These are phyloP conservation scores for Rhinopomastus cyanomelas DNA, from an alignment of 2,113 vertebrate species.

Conservation along the genomic window DNA sequence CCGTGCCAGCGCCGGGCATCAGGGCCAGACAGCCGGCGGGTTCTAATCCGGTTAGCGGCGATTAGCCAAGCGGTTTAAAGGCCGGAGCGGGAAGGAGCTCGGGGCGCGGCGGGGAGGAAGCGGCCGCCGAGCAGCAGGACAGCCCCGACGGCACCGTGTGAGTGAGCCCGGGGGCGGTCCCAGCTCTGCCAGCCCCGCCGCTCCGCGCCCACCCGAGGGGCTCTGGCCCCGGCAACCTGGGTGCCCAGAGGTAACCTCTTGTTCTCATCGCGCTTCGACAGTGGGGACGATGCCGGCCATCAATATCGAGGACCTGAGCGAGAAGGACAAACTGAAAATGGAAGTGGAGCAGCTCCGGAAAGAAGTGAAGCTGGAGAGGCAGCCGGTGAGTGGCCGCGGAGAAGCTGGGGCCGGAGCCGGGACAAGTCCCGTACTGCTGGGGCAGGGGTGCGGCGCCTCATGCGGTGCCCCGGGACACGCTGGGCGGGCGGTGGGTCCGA, in stretches of 20 bases:
- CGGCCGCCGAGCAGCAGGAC: background rate
- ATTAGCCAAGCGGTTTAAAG: slow-evolving; percentile 88
- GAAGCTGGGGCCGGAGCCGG: background rate
- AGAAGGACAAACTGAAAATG: slow-evolving; percentile 92
- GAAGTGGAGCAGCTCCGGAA: slow-evolving; percentile 89
- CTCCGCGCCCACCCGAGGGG: background rate
- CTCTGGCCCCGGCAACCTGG: background rate
- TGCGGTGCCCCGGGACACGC: background rate
- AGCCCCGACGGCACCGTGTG: background rate
- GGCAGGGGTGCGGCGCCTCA: background rate
- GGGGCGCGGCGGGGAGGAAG: background rate
- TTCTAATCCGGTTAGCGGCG: slow-evolving; percentile 85
- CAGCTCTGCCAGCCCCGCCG: background rate
- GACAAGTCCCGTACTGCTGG: background rate
- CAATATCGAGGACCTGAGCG: slow-evolving; percentile 89
- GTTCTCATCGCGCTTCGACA: background rate
- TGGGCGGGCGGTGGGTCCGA: background rate
- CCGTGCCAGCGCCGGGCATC: background rate
- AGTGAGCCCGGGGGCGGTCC: slow-evolving; percentile 23
- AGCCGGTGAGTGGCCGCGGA: slow-evolving; percentile 78
- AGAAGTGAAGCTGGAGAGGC: slow-evolving; percentile 89
- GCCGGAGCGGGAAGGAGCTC: slow-evolving; percentile 50
- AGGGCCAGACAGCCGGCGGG: background rate
- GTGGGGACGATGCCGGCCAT: slow-evolving; percentile 86
- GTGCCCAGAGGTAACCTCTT: background rate